Percentiles rank a stretch among this genome's conserved stretches.
phyloP scores from a whole-genome alignment of 2,113 vertebrate genomes.

The Semnornis frantzii region DNA sequence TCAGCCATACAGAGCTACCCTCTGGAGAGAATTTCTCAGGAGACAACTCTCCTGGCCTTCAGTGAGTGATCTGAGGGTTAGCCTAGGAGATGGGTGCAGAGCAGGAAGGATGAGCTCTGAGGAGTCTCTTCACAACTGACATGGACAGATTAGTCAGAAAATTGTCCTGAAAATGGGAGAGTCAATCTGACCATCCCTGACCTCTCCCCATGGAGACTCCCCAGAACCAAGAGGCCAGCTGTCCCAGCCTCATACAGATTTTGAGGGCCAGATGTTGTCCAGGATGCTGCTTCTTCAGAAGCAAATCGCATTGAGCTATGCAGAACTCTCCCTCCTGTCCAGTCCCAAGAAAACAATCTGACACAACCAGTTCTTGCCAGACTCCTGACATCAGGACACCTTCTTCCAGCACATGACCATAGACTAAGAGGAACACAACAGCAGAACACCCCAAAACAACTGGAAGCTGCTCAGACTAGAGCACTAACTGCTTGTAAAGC shows the following conservation, averaged over 20 bases:
- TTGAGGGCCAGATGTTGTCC: neutral
- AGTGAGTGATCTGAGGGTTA: neutral
- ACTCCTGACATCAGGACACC: neutral
- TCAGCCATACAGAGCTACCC: neutral
- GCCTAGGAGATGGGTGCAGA: neutral
- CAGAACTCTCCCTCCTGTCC: slow-evolving; percentile 7
- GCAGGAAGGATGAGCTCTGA: neutral
- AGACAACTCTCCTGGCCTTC: neutral
- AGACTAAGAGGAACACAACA: neutral
- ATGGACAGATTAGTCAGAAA: neutral
- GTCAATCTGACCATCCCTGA: neutral
- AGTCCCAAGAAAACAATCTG: neutral
- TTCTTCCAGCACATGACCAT: neutral
- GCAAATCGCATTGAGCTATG: neutral
- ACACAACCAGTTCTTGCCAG: slow-evolving; percentile 18
- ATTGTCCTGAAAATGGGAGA: neutral
- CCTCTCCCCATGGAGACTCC: neutral
- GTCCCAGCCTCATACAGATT: rapidly evolving
- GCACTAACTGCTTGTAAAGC: neutral
- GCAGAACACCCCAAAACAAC: neutral
- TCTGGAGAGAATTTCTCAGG: neutral
- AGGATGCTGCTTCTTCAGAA: neutral
- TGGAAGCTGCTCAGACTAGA: neutral
- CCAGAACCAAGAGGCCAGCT: neutral
- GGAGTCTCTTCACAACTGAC: neutral